Evolutionary conservation across 1,140 invertebrate genomes (phyloP).

Genomic region (Lasioglossum baleicum): DNA sequence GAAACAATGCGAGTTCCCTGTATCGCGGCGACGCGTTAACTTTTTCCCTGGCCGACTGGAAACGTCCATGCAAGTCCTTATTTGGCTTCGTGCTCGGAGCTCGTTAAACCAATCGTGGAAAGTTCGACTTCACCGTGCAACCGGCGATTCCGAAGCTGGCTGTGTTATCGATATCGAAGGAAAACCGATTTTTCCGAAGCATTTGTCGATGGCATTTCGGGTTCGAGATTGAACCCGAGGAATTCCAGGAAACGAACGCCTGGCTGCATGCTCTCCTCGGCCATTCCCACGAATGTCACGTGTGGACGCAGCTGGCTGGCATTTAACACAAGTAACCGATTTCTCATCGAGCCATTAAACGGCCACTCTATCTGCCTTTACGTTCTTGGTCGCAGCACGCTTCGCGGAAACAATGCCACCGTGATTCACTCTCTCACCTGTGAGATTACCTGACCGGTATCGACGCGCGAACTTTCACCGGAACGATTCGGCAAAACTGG

Average conservation of each 20-base stretch:
- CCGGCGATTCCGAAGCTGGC: no score
- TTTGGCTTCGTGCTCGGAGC: conserved; percentile 35
- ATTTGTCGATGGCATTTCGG: background rate
- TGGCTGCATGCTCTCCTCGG: background rate
- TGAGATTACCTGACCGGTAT: background rate
- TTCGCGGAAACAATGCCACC: conserved; percentile 1
- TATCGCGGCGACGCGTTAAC: conserved; percentile 1
- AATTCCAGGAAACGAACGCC: background rate
- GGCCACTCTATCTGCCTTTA: conserved; percentile 28
- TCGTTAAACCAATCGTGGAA: conserved; percentile 41
- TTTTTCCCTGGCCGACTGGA: conserved; percentile 36
- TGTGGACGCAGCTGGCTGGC: conserved; percentile 41
- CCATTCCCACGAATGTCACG: conserved; percentile 34
- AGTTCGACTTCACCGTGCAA: conserved; percentile 19
- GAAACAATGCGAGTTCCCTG: background rate
- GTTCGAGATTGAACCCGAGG: background rate
- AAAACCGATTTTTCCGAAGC: conserved; percentile 2
- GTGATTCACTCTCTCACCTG: background rate
- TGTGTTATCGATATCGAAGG: conserved; percentile 13
- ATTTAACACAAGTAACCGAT: conserved; percentile 42
- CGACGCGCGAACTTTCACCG: background rate
- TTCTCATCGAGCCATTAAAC: conserved; percentile 45
- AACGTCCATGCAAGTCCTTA: conserved; percentile 30
- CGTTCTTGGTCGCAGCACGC: background rate
- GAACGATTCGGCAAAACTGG: background rate